Evolutionary conservation across 2,888 invertebrate species (phyloP).

Genomic region (Galerucella pusilla): DNA sequence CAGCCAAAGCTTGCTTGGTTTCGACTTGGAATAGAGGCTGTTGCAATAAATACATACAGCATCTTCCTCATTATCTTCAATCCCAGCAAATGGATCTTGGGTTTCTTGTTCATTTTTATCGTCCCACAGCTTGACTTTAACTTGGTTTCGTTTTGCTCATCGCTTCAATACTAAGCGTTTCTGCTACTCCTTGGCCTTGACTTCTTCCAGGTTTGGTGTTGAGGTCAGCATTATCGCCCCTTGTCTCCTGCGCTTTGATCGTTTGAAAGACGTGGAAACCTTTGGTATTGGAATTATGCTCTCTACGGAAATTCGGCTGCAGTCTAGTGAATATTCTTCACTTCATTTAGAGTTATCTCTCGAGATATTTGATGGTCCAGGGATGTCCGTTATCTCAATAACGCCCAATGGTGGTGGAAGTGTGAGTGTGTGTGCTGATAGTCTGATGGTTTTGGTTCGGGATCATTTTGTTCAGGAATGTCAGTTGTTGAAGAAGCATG

Average conservation of each 20-base stretch:
- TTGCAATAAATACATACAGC: no score
- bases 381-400: no score
- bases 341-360: no score
- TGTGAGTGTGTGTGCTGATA: no score
- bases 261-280: not conserved
- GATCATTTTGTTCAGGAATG: no score
- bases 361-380: no score
- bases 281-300: conserved; percentile 10
- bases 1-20: no score
- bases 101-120: conserved; percentile 1
- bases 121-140: not conserved
- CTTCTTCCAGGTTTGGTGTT: conserved; percentile 9
- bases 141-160: conserved; percentile 11
- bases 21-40: no score
- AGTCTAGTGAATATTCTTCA: not conserved
- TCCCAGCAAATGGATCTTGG: conserved; percentile 2
- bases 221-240: not conserved
- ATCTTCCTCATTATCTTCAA: no score
- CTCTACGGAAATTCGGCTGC: not conserved
- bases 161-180: conserved; percentile 12
- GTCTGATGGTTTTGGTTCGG: no score
- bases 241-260: conserved; percentile 1
- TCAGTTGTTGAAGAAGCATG: no score
- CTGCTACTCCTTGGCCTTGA: not conserved
- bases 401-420: no score